Evolutionary conservation across 2,888 invertebrate genomes (phyloP).

Genomic region (Dryobotodes eremita): DNA sequence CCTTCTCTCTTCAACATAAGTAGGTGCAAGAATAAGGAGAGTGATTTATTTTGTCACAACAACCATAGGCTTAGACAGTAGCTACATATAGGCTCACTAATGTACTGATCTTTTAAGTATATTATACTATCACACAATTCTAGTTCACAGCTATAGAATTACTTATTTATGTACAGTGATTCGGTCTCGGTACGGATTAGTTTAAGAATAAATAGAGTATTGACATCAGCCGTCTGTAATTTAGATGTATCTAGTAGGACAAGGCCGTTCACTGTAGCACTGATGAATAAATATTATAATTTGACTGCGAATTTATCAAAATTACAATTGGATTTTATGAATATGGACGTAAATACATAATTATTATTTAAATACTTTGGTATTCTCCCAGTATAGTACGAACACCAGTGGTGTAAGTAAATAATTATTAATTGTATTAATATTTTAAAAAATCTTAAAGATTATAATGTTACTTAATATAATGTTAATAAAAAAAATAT

Average conservation of each 20-base stretch:
- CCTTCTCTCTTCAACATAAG: slow-evolving; percentile 44
- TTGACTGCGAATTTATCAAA: slow-evolving; percentile 25
- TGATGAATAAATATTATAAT: slow-evolving; percentile 43
- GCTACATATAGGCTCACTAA: slow-evolving; percentile 55
- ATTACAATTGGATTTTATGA: slow-evolving; percentile 27
- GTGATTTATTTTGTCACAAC: slow-evolving; percentile 70
- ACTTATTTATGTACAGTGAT: slow-evolving; percentile 56
- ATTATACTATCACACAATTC: slow-evolving; percentile 33
- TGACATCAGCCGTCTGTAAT: slow-evolving; percentile 32
- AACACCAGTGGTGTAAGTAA: slow-evolving; percentile 50
- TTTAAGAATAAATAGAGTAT: slow-evolving; percentile 24
- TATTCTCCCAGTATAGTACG: slow-evolving; percentile 39
- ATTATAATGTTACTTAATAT: slow-evolving; percentile 72
- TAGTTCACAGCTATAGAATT: slow-evolving; percentile 46
- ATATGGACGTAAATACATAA: slow-evolving; percentile 39
- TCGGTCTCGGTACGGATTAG: slow-evolving; percentile 39
- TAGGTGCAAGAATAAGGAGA: slow-evolving; percentile 42
- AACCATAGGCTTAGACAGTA: slow-evolving; percentile 59
- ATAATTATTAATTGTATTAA: slow-evolving; percentile 64
- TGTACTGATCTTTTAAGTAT: slow-evolving; percentile 58
- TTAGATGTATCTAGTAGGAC: slow-evolving; percentile 19
- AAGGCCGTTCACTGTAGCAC: slow-evolving; percentile 53
- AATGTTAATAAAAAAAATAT: slow-evolving; percentile 66
- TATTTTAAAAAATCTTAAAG: slow-evolving; percentile 69
- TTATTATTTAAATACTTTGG: slow-evolving; percentile 37